A percentile compares a stretch with the other conserved stretches of the same genome.
These are phyloP conservation scores for Coptotermes formosanus DNA, from an alignment of 1,140 invertebrate species.

Conservation along the genomic window DNA sequence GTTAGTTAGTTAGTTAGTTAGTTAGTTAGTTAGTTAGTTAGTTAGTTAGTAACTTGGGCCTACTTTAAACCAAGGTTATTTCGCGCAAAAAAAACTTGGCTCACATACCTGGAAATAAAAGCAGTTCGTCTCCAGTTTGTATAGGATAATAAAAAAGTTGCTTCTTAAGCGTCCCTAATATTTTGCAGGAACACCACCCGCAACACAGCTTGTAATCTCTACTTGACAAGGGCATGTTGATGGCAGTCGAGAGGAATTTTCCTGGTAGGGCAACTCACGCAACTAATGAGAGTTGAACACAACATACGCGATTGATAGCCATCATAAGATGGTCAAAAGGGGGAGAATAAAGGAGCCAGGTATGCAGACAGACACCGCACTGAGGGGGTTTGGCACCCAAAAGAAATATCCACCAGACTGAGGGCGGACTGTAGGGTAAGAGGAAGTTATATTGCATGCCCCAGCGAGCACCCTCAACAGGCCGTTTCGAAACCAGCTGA, in stretches of 20 bases:
- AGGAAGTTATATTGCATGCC: neutral
- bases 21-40: too few species aligned
- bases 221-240: neutral
- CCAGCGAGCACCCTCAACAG: neutral
- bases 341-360: neutral
- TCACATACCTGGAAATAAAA: too few species aligned
- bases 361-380: neutral
- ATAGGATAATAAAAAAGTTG: too few species aligned
- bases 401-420: neutral
- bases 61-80: too few species aligned
- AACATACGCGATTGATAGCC: neutral
- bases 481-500: neutral
- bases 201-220: neutral
- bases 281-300: neutral
- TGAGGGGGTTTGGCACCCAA: neutral
- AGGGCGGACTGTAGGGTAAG: neutral
- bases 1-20: too few species aligned
- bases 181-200: too few species aligned
- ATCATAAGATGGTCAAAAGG: neutral
- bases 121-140: too few species aligned
- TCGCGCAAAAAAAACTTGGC: too few species aligned
- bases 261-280: neutral
- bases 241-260: neutral
- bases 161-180: too few species aligned
- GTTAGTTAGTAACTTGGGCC: too few species aligned